These are phyloP conservation scores for Muricea muricata DNA, from an alignment of 92 coral and sea anemone species.

Conservation along the genomic window DNA sequence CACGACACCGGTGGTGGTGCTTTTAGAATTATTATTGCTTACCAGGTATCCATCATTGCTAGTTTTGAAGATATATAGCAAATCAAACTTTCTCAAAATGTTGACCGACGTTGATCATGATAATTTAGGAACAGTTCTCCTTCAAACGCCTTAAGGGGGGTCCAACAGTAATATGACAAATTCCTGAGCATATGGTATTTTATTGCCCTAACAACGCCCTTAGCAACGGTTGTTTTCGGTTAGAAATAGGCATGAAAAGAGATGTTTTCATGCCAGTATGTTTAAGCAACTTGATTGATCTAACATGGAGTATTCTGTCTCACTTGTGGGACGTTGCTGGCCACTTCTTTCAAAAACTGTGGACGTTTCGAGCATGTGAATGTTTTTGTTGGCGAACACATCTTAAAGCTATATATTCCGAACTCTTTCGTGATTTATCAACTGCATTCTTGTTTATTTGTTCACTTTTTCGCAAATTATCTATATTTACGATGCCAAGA, in stretches of 20 bases:
- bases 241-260: conserved; percentile 2
- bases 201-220: no score
- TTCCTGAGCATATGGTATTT: no score
- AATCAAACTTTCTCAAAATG: no score
- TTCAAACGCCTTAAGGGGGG: no score
- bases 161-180: no score
- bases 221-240: conserved; percentile 12
- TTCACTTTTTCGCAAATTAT: neutral
- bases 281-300: neutral
- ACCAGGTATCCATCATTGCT: no score
- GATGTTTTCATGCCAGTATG: neutral
- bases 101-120: no score
- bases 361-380: neutral
- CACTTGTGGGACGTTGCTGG: neutral
- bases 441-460: conserved; percentile 4
- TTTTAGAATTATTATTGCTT: no score
- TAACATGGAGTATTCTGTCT: neutral
- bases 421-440: neutral
- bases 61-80: no score
- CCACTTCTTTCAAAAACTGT: conserved; percentile 18
- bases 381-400: conserved; percentile 6
- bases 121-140: no score
- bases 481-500: conserved; percentile 20
- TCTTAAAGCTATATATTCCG: neutral
- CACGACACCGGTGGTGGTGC: no score